Base-by-base conservation (phyloP, 2,888 invertebrate species). In the Campaea margaritaria region DNA sequence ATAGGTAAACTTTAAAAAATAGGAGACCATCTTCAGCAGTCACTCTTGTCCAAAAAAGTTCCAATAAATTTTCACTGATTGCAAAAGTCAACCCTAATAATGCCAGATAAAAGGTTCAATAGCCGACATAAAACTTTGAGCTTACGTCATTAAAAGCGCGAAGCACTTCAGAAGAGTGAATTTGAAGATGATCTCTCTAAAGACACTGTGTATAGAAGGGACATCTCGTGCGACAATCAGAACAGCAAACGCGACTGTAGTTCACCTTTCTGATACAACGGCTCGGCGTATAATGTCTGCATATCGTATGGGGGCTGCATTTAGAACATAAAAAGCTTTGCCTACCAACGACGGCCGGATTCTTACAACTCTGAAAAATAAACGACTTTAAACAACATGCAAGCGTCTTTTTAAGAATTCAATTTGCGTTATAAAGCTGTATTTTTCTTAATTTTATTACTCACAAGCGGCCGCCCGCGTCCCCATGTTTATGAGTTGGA, bases 381-480 rank as follows among this genome's bases (percentile, higher is more conserved):
- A 91, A 90, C 72, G 84, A 82, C 80, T 86, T 88, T 67, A 80
- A 82, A 84, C 74, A 81, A 80, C 89, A 89, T 90, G 91, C 91
- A 90, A 85, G 89, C 85, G 76, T 65, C 69, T 62, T 51, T 51
- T 68, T 71, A 58, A 43, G 36, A 59, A 41, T 61, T 63, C 16
- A 54, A 67, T 74, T 56, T 61, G 56, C 62, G 36, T 21, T 61
- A 49, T 58, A 65, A 64, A 69, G 65, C 49, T 21, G 39, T 36
- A 42, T 12, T 42, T 52, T 48, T 46, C 15, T 27, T 0, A 58
- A 38, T 34, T 43, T 57, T 34, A 27, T 46, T 68, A 78, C 97
- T 96, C 94, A 97, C 97, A 98, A 87, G 97, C 97, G 86, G 97
- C 97, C 86, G 97, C 97, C 93, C 97, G 95, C 76, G 97, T 98